These are phyloP conservation scores for Mesocricetus auratus DNA, from an alignment of 2,113 vertebrate species.

Conservation along the genomic window DNA sequence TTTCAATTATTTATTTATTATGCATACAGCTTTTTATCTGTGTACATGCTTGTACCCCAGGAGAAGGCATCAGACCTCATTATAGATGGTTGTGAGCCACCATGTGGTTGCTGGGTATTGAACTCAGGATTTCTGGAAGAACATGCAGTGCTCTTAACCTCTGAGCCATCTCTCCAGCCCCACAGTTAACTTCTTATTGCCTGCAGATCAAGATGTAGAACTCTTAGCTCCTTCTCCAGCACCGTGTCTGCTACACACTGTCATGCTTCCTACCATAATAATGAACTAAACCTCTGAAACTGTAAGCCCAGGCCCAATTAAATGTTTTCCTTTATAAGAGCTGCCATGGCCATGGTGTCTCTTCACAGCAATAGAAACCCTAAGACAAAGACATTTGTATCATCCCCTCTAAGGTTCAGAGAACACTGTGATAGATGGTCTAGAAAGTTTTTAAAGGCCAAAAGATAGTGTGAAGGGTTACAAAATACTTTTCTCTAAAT, in stretches of 20 bases:
- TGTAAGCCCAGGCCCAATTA: neutral
- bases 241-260: neutral
- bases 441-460: neutral
- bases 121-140: too few species aligned
- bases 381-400: neutral
- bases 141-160: too few species aligned
- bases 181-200: neutral
- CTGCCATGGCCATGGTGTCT: neutral
- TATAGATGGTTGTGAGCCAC: too few species aligned
- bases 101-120: too few species aligned
- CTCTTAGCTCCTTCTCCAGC: neutral
- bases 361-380: neutral
- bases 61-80: too few species aligned
- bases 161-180: too few species aligned
- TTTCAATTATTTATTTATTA: too few species aligned
- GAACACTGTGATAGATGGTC: neutral
- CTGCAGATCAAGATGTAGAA: neutral
- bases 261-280: neutral
- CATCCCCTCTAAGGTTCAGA: neutral
- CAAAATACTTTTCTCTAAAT: neutral
- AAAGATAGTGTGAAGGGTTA: neutral
- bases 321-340: neutral
- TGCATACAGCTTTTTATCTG: too few species aligned
- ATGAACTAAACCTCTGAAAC: neutral
- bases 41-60: too few species aligned